phyloP scores from a whole-genome alignment of 1,140 invertebrate species.

The Anastatus disparis region DNA sequence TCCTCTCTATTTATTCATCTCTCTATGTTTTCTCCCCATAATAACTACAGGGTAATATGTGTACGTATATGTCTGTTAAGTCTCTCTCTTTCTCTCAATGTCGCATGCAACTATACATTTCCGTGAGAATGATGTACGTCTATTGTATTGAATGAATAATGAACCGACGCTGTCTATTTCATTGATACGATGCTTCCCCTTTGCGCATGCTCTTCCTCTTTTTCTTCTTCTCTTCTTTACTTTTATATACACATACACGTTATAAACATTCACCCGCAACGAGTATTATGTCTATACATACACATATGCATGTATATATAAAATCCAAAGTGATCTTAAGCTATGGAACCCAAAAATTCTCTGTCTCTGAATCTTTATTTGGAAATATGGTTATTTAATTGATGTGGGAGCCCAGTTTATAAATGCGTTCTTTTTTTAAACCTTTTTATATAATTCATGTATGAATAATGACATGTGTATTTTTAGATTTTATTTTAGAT shows the following conservation, averaged over 20 bases:
- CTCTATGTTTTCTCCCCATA: no score
- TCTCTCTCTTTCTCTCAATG: conserved; percentile 5
- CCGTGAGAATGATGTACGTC: conserved; percentile 18
- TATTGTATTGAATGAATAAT: conserved; percentile 31
- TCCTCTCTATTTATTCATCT: no score
- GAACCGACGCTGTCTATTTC: conserved; percentile 18
- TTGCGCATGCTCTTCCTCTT: background rate
- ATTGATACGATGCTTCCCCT: conserved; percentile 9
- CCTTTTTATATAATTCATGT: background rate
- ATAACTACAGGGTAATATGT: no score
- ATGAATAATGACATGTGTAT: background rate
- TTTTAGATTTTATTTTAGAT: background rate
- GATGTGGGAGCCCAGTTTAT: background rate
- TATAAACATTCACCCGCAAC: no score
- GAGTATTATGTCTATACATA: no score
- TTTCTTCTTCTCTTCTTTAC: background rate
- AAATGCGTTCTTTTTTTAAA: background rate
- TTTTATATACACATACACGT: background rate
- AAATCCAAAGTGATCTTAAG: no score
- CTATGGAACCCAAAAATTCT: background rate
- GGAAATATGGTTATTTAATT: conserved; percentile 11
- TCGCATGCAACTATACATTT: conserved; percentile 3
- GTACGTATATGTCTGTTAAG: no score
- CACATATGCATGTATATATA: no score
- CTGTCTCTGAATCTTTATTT: background rate